Base-by-base conservation (phyloP, 2,797 vertebrate genomes). In the Decapterus maruadsi region DNA sequence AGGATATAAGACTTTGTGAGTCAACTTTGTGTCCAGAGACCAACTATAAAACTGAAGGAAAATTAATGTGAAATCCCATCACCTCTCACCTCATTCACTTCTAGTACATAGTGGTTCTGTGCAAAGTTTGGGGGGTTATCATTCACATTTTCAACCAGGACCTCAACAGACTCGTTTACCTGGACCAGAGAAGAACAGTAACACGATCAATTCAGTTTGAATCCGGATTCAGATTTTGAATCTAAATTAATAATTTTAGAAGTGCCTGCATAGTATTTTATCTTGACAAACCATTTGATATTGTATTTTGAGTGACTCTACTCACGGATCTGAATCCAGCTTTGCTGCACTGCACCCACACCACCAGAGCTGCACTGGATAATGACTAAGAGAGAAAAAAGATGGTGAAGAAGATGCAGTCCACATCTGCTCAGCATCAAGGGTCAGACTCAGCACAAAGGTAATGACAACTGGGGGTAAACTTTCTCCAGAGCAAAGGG, bases 81-180 rank as follows among this genome's bases (percentile, higher is more conserved):
- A 10, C 0, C 10, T 17, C 90, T 92, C 72, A 95, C 95, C 95
- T 96, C 95, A n/a, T 95, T 94, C 70, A 96, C 89, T 1, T 95
- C 87, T 20, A 96, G 81, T 0, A 79, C 50, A 17, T 93, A 96
- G 85, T 92, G 90, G 78, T 69, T 93, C 22, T 94, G 89, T 1
- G 65, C 88, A 77, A 96, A 96, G 82, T 90, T 92, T 0, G 95
- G 95, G 26, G 93, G 91, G 85, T 96, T 96, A 36, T 96, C 95
- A 11, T 96, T 96, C n/a, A 95, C 88, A 31, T 96, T 94, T 51
- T 92, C 85, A 1, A 95, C 90, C 63, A 92, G 68, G 57, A 96
- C 91, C 3, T 93, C 91, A 0, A 96, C 88, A 0, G 87, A 91
- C 83, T 95, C 91, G 19, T 89, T 93, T 46, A 93, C 86, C 95